Evolutionary conservation across 2,113 vertebrate species (phyloP).

Genomic region (Meleagris gallopavo): DNA sequence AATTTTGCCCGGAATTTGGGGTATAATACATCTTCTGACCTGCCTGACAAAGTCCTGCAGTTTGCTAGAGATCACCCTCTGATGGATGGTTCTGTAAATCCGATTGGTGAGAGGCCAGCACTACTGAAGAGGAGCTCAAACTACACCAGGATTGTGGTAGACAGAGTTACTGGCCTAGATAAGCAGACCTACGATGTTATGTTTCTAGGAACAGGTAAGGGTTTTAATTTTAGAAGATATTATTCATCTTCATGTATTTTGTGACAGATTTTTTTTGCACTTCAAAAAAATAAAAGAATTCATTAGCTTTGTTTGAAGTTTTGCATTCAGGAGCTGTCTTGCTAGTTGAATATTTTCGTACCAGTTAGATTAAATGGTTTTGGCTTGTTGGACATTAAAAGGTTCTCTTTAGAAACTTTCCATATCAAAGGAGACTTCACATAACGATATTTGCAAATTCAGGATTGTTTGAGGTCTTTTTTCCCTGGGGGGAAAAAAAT

Average conservation of each 20-base stretch:
- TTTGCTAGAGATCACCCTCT: conserved; percentile 81
- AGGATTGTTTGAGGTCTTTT: not conserved
- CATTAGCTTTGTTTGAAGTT: not conserved
- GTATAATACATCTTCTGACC: conserved; percentile 74
- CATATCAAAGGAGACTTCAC: conserved; percentile 16
- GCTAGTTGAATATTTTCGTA: not conserved
- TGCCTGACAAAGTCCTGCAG: conserved; percentile 82
- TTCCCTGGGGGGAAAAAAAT: not conserved
- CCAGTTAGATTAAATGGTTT: not conserved
- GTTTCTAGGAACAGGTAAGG: conserved; percentile 83
- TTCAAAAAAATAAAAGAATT: not conserved
- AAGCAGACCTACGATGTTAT: conserved; percentile 70
- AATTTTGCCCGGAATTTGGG: conserved; percentile 55
- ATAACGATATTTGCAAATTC: conserved; percentile 1
- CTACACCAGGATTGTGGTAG: conserved; percentile 78
- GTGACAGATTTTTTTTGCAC: not conserved
- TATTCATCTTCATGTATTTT: not conserved
- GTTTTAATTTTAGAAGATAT: not conserved
- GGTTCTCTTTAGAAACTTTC: not conserved
- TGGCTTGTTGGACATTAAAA: conserved; percentile 16
- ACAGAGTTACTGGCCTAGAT: conserved; percentile 69
- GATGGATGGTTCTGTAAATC: conserved; percentile 76
- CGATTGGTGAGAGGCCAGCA: conserved; percentile 64
- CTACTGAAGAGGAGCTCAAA: conserved; percentile 74
- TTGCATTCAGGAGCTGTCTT: not conserved